A percentile compares a stretch with the other conserved stretches of the same genome.
phyloP scores from a whole-genome alignment of 2,797 vertebrate species.

The Astyanax mexicanus region DNA sequence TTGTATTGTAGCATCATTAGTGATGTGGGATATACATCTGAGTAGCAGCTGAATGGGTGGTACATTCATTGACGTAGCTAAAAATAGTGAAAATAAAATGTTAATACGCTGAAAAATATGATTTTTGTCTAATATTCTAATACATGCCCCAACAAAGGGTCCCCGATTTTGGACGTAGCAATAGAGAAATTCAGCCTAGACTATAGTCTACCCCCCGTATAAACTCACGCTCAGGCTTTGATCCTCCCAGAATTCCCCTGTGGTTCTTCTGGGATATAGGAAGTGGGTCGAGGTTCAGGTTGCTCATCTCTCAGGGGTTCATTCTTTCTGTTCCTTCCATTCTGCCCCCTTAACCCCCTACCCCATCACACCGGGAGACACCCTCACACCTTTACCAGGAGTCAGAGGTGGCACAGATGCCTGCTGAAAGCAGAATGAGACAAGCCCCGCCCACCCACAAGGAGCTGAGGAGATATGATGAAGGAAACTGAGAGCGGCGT shows the following conservation, averaged over 20 bases:
- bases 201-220: too few relatives aligned
- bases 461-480: conserved; percentile 35
- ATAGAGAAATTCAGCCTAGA: too few relatives aligned
- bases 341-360: conserved; percentile 32
- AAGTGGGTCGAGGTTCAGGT: conserved; percentile 19
- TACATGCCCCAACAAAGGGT: too few relatives aligned
- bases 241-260: conserved; percentile 47
- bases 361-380: conserved; percentile 25
- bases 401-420: conserved; percentile 19
- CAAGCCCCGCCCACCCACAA: conserved; percentile 6
- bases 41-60: too few relatives aligned
- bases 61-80: too few relatives aligned
- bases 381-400: conserved; percentile 35
- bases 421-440: conserved; percentile 25
- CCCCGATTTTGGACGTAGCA: too few relatives aligned
- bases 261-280: conserved; percentile 43
- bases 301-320: conserved; percentile 34
- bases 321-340: conserved; percentile 23
- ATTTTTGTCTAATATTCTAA: too few relatives aligned
- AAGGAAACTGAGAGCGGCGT: conserved; percentile 15
- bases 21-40: too few relatives aligned
- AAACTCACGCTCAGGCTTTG: conserved; percentile 19
- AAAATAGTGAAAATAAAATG: too few relatives aligned
- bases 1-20: too few relatives aligned
- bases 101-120: too few relatives aligned